Conservation (phyloP, 2,797 vertebrate genomes). For the Enoplosus armatus region DNA sequence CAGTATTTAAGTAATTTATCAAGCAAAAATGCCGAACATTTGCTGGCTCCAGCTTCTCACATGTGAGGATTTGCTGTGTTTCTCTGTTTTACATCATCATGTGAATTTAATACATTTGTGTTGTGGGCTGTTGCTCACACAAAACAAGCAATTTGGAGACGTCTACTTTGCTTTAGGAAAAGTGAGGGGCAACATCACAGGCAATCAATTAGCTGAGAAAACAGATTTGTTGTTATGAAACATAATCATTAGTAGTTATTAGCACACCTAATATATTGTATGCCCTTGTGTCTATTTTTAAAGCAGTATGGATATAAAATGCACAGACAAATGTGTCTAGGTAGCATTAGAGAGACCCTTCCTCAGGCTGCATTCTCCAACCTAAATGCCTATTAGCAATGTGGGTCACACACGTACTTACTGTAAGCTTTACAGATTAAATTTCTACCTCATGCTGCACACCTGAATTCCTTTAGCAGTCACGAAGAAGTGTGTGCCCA, state of each 20-base stretch:
- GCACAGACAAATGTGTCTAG: conserved; percentile 13
- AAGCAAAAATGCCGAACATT: not conserved
- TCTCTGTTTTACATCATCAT: not conserved
- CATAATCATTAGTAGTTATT: too few relatives aligned
- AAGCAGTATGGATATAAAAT: not conserved
- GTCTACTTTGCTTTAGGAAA: not conserved
- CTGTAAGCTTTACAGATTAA: conserved; percentile 42
- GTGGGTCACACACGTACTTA: conserved; percentile 48
- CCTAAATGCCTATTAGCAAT: conserved; percentile 58
- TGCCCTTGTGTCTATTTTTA: conserved; percentile 23
- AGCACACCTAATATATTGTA: too few relatives aligned
- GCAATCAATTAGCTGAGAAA: too few relatives aligned
- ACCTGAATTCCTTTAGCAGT: conserved; percentile 22
- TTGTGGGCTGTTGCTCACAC: not conserved
- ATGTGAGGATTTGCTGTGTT: not conserved
- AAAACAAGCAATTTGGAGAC: not conserved
- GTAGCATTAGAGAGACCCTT: conserved; percentile 38
- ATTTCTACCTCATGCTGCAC: conserved; percentile 24
- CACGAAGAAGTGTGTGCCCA: not conserved
- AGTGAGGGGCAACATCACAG: too few relatives aligned
- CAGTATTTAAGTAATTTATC: not conserved
- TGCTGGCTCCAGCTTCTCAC: not conserved
- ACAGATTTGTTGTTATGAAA: too few relatives aligned
- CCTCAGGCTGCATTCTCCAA: conserved; percentile 33
- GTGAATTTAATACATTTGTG: not conserved